Evolutionary conservation across 2,797 vertebrate species (phyloP).

Genomic region (Enteromius anoplus): DNA sequence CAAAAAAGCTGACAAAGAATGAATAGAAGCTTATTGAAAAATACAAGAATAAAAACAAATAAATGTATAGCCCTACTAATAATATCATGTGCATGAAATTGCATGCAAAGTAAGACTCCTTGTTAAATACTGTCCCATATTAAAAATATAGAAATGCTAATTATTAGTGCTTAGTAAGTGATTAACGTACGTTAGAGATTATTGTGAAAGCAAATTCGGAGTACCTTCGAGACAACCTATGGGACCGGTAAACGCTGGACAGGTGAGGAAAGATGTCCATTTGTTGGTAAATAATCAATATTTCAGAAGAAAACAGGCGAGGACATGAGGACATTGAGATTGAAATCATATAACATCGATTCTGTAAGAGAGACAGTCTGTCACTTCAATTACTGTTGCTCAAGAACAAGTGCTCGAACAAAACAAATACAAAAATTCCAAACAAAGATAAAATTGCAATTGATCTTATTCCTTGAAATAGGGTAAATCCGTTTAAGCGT

Average conservation of each 20-base stretch:
- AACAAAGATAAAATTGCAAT: not conserved
- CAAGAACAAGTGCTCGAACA: not conserved
- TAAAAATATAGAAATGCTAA: not conserved
- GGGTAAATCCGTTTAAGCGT: not conserved
- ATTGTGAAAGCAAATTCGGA: not conserved
- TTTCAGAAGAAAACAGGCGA: constrained; percentile 59
- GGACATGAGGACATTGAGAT: constrained; percentile 46
- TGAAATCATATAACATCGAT: constrained; percentile 41
- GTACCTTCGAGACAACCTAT: not conserved
- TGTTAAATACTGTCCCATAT: not conserved
- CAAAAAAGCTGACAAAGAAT: not conserved
- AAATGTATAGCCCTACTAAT: not conserved
- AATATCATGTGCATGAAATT: not conserved
- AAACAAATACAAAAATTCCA: constrained; percentile 9
- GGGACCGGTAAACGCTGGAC: constrained; percentile 31
- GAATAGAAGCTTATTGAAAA: not conserved
- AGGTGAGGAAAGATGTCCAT: constrained; percentile 55
- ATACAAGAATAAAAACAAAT: not conserved
- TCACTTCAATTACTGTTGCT: constrained; percentile 30
- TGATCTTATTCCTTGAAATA: not conserved
- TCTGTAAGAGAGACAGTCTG: constrained; percentile 23
- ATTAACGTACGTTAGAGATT: not conserved
- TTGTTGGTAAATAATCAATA: constrained; percentile 56
- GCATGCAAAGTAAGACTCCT: too few relatives aligned
- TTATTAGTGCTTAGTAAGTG: not conserved